phyloP scores from a whole-genome alignment of 2,888 invertebrate species.

The Tenthredo distinguenda region DNA sequence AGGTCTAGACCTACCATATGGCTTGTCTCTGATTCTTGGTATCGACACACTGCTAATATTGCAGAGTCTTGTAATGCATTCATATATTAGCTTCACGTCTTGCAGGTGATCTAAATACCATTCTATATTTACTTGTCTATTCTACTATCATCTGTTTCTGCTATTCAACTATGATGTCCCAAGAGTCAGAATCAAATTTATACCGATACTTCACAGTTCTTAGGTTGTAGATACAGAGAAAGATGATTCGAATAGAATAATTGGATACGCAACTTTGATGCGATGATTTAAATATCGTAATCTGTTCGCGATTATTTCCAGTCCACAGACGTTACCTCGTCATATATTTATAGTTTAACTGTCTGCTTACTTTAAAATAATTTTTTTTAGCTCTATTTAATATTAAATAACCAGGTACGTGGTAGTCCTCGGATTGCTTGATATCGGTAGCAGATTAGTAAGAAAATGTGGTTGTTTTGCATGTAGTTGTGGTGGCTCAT shows the following conservation, averaged over 20 bases:
- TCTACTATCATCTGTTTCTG: not conserved
- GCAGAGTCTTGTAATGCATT: constrained; percentile 1
- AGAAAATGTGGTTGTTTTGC: constrained; percentile 76
- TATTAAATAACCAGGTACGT: constrained; percentile 44
- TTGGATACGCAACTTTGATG: not conserved
- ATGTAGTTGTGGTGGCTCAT: constrained; percentile 82
- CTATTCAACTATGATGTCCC: not conserved
- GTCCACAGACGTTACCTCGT: not conserved
- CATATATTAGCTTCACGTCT: constrained; percentile 22
- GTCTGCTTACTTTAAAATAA: constrained; percentile 1
- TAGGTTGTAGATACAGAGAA: not conserved
- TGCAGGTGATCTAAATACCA: constrained; percentile 27
- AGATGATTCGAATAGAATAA: not conserved
- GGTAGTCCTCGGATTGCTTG: constrained; percentile 63
- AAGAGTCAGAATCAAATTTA: not conserved
- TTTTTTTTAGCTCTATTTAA: constrained; percentile 38
- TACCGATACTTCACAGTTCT: not conserved
- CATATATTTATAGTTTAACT: not conserved
- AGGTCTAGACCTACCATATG: not conserved
- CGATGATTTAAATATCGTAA: not conserved
- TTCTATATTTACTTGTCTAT: not conserved
- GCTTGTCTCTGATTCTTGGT: constrained; percentile 44
- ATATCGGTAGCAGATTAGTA: constrained; percentile 70
- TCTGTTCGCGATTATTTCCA: not conserved
- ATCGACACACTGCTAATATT: constrained; percentile 2